Conservation (phyloP, 53 echinoderm and acorn worm genomes). For the Paracentrotus lividus region DNA sequence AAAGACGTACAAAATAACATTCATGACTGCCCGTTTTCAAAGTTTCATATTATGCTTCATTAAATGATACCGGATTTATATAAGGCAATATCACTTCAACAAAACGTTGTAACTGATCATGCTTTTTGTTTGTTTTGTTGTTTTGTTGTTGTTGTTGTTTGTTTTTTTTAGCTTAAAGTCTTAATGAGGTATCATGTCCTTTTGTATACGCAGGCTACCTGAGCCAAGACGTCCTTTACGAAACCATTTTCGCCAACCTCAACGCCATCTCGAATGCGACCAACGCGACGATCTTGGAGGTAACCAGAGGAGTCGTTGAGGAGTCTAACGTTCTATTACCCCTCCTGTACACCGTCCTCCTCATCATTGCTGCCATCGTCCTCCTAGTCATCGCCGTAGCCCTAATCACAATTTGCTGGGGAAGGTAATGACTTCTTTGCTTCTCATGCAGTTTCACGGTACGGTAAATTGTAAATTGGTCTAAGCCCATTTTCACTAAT, state of each 20-base stretch:
- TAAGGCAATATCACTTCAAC: too few relatives aligned
- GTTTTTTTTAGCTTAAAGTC: too few relatives aligned
- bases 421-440: slow-evolving; percentile 39
- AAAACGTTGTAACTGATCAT: neutral
- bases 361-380: slow-evolving; percentile 9
- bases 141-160: too few relatives aligned
- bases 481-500: too few relatives aligned
- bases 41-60: too few relatives aligned
- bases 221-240: slow-evolving; percentile 82
- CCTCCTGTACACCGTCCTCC: neutral
- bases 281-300: slow-evolving; percentile 71
- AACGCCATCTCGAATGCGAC: slow-evolving; percentile 52
- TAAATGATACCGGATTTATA: too few relatives aligned
- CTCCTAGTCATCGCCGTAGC: neutral
- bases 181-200: too few relatives aligned
- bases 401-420: slow-evolving; percentile 29
- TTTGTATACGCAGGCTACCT: slow-evolving; percentile 54
- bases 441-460: too few relatives aligned
- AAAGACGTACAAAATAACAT: too few relatives aligned
- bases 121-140: neutral
- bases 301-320: slow-evolving; percentile 61
- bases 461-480: too few relatives aligned
- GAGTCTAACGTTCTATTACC: neutral
- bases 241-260: slow-evolving; percentile 78
- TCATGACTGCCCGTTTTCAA: too few relatives aligned